Conservation (phyloP, 2,888 invertebrate genomes). For the Aromia moschata region DNA sequence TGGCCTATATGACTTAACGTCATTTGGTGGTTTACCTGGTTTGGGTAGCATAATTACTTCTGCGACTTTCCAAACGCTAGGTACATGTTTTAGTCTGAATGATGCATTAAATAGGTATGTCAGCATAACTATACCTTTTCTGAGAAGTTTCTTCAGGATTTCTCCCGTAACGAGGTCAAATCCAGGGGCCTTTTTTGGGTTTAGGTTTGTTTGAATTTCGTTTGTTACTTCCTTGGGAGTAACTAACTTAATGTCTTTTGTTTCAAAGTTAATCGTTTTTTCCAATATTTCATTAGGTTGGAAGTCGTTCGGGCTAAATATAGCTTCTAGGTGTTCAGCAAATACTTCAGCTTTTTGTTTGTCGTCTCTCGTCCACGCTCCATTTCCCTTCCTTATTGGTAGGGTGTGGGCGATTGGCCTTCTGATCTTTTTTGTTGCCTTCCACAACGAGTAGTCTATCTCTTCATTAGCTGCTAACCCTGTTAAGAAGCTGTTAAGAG, state of each 20-base stretch:
- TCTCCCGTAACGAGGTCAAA: background rate
- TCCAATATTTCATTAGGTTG: slow-evolving; percentile 10
- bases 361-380: background rate
- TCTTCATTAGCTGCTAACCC: background rate
- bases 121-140: background rate
- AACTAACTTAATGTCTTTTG: background rate
- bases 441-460: background rate
- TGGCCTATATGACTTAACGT: slow-evolving; percentile 17
- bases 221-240: slow-evolving; percentile 1
- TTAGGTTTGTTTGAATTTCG: slow-evolving; percentile 9
- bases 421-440: background rate
- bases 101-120: background rate
- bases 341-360: slow-evolving; percentile 9
- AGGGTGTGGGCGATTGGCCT: background rate
- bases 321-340: slow-evolving; percentile 14
- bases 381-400: background rate
- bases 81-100: background rate
- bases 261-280: background rate
- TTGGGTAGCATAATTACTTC: slow-evolving; percentile 15
- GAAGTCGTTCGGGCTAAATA: too few relatives aligned
- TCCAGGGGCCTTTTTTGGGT: background rate
- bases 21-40: slow-evolving; percentile 15
- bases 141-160: background rate
- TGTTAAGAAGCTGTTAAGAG: background rate
- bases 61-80: background rate